Conservation (phyloP, 2,113 vertebrate species). For the Illadopsis cleaveri region DNA sequence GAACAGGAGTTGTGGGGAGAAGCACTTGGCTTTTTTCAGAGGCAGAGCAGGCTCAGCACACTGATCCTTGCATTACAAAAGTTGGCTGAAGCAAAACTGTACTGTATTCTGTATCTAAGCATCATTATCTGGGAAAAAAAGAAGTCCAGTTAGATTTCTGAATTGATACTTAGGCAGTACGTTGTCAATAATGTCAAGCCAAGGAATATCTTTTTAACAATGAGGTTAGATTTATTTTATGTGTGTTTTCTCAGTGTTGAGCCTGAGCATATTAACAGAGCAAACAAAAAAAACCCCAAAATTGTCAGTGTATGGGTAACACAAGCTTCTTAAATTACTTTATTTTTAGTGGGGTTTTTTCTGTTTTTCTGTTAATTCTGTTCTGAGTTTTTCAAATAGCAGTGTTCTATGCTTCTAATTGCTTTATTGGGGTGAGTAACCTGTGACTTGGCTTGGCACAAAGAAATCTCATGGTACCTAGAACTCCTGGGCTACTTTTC, state of each 20-base stretch:
- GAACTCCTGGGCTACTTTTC: neutral
- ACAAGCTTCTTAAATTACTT: neutral
- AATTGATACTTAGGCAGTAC: neutral
- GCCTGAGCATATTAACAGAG: neutral
- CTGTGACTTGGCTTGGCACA: no score
- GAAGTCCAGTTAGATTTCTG: neutral
- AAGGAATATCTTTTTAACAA: neutral
- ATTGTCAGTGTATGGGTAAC: neutral
- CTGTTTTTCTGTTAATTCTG: neutral
- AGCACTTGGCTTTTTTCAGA: neutral
- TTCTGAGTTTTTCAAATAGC: neutral
- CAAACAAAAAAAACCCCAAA: rapidly evolving
- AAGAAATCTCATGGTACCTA: neutral
- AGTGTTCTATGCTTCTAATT: neutral
- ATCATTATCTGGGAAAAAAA: neutral
- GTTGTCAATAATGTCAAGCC: neutral
- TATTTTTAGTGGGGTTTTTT: neutral
- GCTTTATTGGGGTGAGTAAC: neutral
- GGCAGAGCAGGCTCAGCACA: neutral
- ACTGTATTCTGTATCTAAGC: neutral
- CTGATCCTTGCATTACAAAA: neutral
- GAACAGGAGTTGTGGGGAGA: neutral
- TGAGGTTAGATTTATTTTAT: neutral
- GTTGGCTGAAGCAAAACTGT: neutral
- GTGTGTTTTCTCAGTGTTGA: neutral